A percentile compares a stretch with the other conserved stretches of the same genome.
These are phyloP conservation scores for Oscheius onirici DNA, from an alignment of 2,888 invertebrate genomes.

Conservation along the genomic window DNA sequence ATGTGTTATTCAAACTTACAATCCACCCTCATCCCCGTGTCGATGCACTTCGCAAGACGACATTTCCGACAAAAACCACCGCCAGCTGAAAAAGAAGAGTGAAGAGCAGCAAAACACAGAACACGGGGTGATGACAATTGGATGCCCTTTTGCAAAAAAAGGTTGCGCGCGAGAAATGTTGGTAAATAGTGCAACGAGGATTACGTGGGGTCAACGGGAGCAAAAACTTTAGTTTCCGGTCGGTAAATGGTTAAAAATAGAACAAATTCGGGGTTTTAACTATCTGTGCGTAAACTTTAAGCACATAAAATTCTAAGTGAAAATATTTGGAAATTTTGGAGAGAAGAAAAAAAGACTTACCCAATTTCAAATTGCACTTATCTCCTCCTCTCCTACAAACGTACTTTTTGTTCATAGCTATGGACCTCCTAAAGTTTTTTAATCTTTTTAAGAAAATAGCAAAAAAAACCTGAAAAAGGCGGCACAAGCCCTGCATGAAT, in stretches of 20 bases:
- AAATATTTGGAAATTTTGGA: too few relatives aligned
- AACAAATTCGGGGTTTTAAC: neutral
- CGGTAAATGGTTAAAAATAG: neutral
- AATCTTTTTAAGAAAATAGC: neutral
- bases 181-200: too few relatives aligned
- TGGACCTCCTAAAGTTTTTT: neutral
- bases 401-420: constrained; percentile 17
- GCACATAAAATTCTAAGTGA: neutral
- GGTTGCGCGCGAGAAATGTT: too few relatives aligned
- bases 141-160: too few relatives aligned
- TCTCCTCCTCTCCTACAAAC: constrained; percentile 23
- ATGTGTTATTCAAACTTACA: neutral
- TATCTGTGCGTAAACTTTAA: neutral
- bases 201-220: too few relatives aligned
- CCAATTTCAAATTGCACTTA: constrained; percentile 20
- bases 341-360: neutral
- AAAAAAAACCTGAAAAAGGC: constrained; percentile 36
- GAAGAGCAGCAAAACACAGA: neutral
- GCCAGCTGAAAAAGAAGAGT: constrained; percentile 6
- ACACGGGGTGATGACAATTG: neutral
- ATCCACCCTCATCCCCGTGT: constrained; percentile 20
- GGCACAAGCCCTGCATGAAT: constrained; percentile 51
- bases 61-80: constrained; percentile 24
- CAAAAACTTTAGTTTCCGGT: too few relatives aligned
- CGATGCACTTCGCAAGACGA: constrained; percentile 14